These are phyloP conservation scores for Steromphala cineraria DNA, from an alignment of 2,888 invertebrate genomes.

Conservation along the genomic window DNA sequence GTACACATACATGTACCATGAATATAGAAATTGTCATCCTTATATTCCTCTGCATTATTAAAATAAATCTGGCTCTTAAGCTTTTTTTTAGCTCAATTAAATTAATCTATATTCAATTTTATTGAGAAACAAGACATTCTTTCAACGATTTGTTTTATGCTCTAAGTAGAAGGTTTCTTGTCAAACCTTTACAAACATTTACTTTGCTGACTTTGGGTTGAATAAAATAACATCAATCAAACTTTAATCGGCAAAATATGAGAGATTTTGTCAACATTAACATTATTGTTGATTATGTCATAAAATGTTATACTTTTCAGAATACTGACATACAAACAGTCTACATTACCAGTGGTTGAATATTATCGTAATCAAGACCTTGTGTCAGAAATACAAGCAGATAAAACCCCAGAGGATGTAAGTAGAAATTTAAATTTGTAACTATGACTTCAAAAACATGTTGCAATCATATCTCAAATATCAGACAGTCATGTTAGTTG, in stretches of 20 bases:
- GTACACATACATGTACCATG: too few relatives aligned
- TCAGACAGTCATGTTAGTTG: too few relatives aligned
- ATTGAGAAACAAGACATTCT: too few relatives aligned
- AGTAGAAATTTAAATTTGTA: constrained; percentile 20
- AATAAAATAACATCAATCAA: background rate
- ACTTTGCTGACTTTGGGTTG: background rate
- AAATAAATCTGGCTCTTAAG: too few relatives aligned
- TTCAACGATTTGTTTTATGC: background rate
- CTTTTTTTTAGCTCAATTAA: too few relatives aligned
- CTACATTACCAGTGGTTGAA: constrained; percentile 92
- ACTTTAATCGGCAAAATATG: too few relatives aligned
- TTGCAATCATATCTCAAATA: too few relatives aligned
- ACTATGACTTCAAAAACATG: too few relatives aligned
- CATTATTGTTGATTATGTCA: background rate
- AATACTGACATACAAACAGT: constrained; percentile 88
- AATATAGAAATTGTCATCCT: too few relatives aligned
- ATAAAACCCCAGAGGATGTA: constrained; percentile 82
- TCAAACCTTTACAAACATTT: background rate
- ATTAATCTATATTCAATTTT: too few relatives aligned
- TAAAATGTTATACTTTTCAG: constrained; percentile 45
- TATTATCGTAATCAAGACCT: constrained; percentile 84
- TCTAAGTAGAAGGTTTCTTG: background rate
- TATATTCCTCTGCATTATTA: too few relatives aligned
- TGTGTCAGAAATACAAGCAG: constrained; percentile 86
- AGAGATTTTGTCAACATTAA: too few relatives aligned